Evolutionary conservation across 2,888 invertebrate genomes (phyloP), one percentile per base, ranked within the genome.

Genomic region (Brenthis hecate): DNA sequence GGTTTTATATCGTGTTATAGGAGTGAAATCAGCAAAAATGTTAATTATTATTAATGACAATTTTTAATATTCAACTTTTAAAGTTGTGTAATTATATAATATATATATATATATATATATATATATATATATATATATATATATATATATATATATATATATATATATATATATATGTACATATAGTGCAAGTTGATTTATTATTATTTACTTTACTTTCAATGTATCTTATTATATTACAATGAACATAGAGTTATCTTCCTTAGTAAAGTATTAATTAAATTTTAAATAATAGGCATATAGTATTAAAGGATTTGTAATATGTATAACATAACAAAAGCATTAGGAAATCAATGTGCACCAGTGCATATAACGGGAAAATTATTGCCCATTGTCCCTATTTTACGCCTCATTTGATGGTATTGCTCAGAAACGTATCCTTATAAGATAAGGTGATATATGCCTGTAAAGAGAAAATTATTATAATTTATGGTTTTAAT

Each of bases 371-470:
- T 80, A 80, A 82, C 79, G 78, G 78, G 78, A 83, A 80, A 83
- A 81, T 75, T 76, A 83, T 83, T 80, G 79, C 74, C 83, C 74
- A 85, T 86, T 87, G 86, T 86, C 80, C 82, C 77, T 75, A 75
- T 79, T 78, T 79, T 77, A 85, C 78, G 85, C 81, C 78, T 78
- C 81, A 87, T 63, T 74, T 70, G 68, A 58, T 60, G 48, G 62
- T 61, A 67, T 66, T 70, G 65, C 77, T 79, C 78, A 77, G 74
- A 71, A 70, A 73, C 70, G 68, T 69, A 71, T 68, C 73, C 69
- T 69, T 53, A 32, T 53, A 60, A 57, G 57, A 67, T 69, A 71
- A 62, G 65, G 67, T 65, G 48, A 66, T 6, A 36, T 61, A 51
- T 51, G 51, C 6, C 13, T 32, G 16, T 13, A 32, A 48, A 23